Evolutionary conservation across 2,113 vertebrate genomes (phyloP).

Genomic region (Noctilio leporinus): DNA sequence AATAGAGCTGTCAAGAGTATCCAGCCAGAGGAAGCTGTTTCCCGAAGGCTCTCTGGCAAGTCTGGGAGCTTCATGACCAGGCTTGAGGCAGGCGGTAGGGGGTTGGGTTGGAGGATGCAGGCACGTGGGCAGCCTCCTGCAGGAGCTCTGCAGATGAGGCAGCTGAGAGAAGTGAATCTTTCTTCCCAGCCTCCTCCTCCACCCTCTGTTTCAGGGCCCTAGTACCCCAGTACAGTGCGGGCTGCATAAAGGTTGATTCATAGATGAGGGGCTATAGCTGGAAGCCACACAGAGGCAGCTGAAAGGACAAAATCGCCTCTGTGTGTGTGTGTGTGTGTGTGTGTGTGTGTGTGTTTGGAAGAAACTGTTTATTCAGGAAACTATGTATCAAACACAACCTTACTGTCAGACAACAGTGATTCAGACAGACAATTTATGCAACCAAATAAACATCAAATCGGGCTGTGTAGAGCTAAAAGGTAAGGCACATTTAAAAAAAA

Average conservation of each 20-base stretch:
- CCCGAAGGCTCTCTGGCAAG: not conserved
- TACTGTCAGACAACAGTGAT: slow-evolving; percentile 1
- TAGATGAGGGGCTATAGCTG: not conserved
- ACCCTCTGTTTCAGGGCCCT: not conserved
- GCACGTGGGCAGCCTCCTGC: slow-evolving; percentile 50
- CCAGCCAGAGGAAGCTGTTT: slow-evolving; percentile 34
- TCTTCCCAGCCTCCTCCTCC: slow-evolving; percentile 12
- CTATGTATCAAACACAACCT: not conserved
- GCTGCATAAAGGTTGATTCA: slow-evolving; percentile 19
- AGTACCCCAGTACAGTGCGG: not conserved
- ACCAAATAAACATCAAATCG: slow-evolving; percentile 3
- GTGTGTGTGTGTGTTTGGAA: not conserved
- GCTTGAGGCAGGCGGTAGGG: slow-evolving; percentile 34
- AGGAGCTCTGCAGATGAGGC: not conserved
- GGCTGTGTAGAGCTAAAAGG: not conserved
- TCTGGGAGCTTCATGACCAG: slow-evolving; percentile 40
- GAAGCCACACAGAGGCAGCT: not conserved
- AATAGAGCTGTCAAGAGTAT: slow-evolving; percentile 17
- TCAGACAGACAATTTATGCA: not conserved
- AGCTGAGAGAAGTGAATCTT: not conserved
- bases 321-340: not conserved
- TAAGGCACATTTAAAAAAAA: slow-evolving; percentile 16
- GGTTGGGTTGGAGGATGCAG: slow-evolving; percentile 25
- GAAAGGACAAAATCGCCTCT: not conserved
- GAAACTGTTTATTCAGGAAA: slow-evolving; percentile 23